These are phyloP conservation scores for Cerceris rybyensis DNA, from an alignment of 2,888 invertebrate genomes.

Conservation along the genomic window DNA sequence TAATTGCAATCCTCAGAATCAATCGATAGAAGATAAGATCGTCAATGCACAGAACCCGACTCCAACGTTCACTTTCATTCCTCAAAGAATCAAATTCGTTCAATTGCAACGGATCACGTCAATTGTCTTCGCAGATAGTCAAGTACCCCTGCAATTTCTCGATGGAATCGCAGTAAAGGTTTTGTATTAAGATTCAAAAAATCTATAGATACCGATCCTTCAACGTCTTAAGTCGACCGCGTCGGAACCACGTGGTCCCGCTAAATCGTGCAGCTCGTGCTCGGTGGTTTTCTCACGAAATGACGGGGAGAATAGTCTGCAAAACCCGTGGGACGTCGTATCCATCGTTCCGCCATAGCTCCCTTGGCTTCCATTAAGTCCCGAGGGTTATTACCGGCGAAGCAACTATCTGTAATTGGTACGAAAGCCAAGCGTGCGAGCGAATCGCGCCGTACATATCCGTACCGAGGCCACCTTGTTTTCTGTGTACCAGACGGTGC, in stretches of 20 bases:
- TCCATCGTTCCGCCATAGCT: slow-evolving; percentile 24
- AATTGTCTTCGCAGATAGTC: neutral
- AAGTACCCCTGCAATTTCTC: neutral
- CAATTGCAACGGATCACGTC: neutral
- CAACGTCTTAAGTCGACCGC: neutral
- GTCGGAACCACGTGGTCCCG: slow-evolving; percentile 29
- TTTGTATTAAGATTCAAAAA: neutral
- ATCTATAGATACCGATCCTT: neutral
- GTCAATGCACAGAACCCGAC: too few species aligned
- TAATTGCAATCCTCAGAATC: too few species aligned
- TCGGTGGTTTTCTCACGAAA: slow-evolving; percentile 45
- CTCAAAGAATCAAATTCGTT: neutral
- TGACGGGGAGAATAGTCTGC: neutral
- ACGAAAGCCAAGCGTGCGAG: slow-evolving; percentile 56
- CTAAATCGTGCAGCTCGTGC: slow-evolving; percentile 32
- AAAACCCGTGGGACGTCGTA: slow-evolving; percentile 46
- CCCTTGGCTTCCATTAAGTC: slow-evolving; percentile 48
- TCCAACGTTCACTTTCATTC: too few species aligned
- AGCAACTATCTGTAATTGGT: slow-evolving; percentile 65
- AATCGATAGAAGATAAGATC: too few species aligned
- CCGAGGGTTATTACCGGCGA: slow-evolving; percentile 61
- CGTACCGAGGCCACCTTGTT: slow-evolving; percentile 9
- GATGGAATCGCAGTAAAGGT: neutral
- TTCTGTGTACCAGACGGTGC: slow-evolving; percentile 23
- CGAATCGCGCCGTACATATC: slow-evolving; percentile 27